phyloP scores from a whole-genome alignment of 30 jellyfish, hydroid and myxozoan species.

The Sanderia malayensis region DNA sequence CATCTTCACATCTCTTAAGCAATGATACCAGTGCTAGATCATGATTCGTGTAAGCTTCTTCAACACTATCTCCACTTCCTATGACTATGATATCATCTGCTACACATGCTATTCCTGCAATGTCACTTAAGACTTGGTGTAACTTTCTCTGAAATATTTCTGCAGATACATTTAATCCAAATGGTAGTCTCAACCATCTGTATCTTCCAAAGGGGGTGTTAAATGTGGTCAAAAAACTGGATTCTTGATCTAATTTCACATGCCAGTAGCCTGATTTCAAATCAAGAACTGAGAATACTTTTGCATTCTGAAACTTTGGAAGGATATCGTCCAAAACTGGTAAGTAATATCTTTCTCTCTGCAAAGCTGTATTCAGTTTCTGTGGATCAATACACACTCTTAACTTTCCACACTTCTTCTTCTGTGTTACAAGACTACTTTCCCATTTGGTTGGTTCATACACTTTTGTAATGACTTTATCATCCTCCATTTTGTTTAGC shows the following conservation, averaged over 20 bases:
- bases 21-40: conserved; percentile 22
- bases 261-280: conserved; percentile 52
- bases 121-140: conserved; percentile 8
- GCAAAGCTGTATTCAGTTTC: conserved; percentile 35
- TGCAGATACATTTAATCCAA: conserved; percentile 36
- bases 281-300: conserved; percentile 54
- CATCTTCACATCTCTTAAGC: conserved; percentile 30
- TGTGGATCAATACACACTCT: conserved; percentile 56
- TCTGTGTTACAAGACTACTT: conserved; percentile 40
- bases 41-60: conserved; percentile 30
- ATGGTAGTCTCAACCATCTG: conserved; percentile 50
- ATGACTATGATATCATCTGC: conserved; percentile 28
- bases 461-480: conserved; percentile 28
- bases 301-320: conserved; percentile 53
- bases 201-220: conserved; percentile 41
- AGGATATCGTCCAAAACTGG: conserved; percentile 48
- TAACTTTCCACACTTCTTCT: conserved; percentile 31
- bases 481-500: conserved; percentile 34
- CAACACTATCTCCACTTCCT: conserved; percentile 14
- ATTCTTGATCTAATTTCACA: conserved; percentile 40
- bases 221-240: conserved; percentile 55
- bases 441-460: conserved; percentile 49
- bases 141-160: conserved; percentile 44
- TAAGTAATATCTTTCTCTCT: conserved; percentile 42
- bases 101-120: too few species aligned